Conservation (phyloP, 2,113 vertebrate genomes). For the Arizona elegans region DNA sequence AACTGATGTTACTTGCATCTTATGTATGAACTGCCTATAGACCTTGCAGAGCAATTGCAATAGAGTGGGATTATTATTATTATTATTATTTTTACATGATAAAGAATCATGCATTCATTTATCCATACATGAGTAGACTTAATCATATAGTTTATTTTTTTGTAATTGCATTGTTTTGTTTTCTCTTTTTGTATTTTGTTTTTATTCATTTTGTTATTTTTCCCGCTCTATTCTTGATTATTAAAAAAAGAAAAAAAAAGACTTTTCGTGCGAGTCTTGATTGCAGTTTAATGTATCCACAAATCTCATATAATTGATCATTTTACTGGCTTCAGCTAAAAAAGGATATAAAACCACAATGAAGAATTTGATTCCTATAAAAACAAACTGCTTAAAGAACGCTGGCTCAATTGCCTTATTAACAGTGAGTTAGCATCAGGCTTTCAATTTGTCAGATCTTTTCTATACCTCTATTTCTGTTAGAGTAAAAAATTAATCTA, state of each 20-base stretch:
- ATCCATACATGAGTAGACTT: neutral
- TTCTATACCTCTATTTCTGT: neutral
- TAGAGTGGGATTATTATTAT: neutral
- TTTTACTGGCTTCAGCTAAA: neutral
- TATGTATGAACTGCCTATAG: neutral
- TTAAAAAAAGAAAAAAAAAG: neutral
- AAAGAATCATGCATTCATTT: neutral
- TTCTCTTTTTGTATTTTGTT: neutral
- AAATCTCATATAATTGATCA: neutral
- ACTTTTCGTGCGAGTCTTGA: neutral
- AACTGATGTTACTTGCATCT: neutral
- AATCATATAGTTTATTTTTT: neutral
- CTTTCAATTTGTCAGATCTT: neutral
- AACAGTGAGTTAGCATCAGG: neutral
- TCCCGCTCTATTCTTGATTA: neutral
- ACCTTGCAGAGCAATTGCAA: neutral
- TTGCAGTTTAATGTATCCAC: neutral
- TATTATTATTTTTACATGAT: neutral
- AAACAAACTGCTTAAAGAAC: neutral
- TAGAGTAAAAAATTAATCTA: neutral
- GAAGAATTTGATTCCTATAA: neutral
- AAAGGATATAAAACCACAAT: neutral
- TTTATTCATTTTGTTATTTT: neutral
- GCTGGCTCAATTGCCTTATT: neutral
- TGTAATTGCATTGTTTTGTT: neutral